phyloP scores from a whole-genome alignment of 2,113 vertebrate species.

The Cricetomys ansorgei region DNA sequence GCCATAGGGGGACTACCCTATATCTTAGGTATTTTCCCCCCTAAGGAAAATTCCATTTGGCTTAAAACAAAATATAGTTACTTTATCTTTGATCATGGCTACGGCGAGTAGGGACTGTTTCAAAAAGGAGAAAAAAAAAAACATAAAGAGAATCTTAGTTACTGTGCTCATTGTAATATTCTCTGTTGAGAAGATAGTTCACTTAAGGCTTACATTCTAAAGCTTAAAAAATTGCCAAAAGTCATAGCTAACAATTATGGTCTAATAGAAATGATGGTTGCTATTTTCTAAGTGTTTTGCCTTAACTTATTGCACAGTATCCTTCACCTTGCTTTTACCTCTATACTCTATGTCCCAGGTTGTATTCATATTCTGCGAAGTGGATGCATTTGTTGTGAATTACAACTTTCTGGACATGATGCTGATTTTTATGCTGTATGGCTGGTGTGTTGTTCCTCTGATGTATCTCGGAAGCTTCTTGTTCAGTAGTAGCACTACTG shows the following conservation, averaged over 20 bases:
- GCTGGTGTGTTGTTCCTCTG: constrained; percentile 96
- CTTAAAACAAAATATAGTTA: neutral
- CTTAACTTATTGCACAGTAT: neutral
- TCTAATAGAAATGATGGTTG: neutral
- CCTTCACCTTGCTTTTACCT: neutral
- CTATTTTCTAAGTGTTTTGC: neutral
- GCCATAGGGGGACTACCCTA: neutral
- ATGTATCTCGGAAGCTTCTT: constrained; percentile 97
- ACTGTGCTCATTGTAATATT: neutral
- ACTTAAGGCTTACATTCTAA: neutral
- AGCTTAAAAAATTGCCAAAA: neutral
- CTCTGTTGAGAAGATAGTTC: neutral
- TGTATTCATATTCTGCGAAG: constrained; percentile 90
- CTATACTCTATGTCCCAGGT: constrained; percentile 85
- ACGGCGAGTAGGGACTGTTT: neutral
- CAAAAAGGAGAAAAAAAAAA: neutral
- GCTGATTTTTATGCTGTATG: constrained; percentile 94
- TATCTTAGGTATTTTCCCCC: neutral
- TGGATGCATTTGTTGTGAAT: constrained; percentile 91
- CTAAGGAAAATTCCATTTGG: neutral
- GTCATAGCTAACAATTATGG: neutral
- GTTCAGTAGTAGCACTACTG: constrained; percentile 91
- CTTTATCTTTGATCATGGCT: neutral
- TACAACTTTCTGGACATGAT: constrained; percentile 93
- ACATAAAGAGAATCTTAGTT: neutral